Base-by-base conservation (phyloP, 2,797 vertebrate species). In the Mormyrus proboscirostris region DNA sequence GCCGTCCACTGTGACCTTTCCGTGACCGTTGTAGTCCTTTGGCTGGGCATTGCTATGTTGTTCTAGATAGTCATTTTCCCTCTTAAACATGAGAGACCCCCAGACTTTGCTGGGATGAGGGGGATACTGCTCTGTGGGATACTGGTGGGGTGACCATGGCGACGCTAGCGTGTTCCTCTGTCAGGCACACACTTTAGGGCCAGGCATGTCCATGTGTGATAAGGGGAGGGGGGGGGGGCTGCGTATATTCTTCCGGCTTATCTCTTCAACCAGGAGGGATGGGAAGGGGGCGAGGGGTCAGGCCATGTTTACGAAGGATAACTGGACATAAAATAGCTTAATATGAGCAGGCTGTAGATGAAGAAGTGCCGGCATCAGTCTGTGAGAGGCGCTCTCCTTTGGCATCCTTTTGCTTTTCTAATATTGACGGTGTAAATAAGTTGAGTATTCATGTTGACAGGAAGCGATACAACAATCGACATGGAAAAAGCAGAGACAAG, bases 401-500 rank as follows among this genome's bases (percentile, higher is more conserved):
- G 33, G 7, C 0, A 2, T 84, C 19, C 44, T 84, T 44, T 50
- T 84, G 47, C 79, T 22, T 84, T 47, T 10, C 47, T 50, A 25
- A 50, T 84, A 84, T 84, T 84, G 79, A n/a, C 1, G n/a, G n/a
- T 25, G 41, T 84, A 86, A 86, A 86, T 86, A 49, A 25, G 3
- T 12, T 29, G 6, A 49, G 29, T 14, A 33, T 86, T 33, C 53
- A 33, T 86, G 49, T 49, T 38, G 84, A 86, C 50, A 51, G 29
- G 84, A 86, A 29, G 59, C 65, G 38, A 59, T 73, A 88, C 62
- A 88, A 65, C 62, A 69, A 73, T 88, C 62, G 59, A 4, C 12
- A 1, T 1, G 44, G 38, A 29, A 29, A 62, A 88, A 88, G 29
- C 86, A 62, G 25, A 44, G 59, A 69, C 29, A 88, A 69, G 87